Base-by-base conservation (phyloP, 1,140 invertebrate species). In the Manduca sexta region DNA sequence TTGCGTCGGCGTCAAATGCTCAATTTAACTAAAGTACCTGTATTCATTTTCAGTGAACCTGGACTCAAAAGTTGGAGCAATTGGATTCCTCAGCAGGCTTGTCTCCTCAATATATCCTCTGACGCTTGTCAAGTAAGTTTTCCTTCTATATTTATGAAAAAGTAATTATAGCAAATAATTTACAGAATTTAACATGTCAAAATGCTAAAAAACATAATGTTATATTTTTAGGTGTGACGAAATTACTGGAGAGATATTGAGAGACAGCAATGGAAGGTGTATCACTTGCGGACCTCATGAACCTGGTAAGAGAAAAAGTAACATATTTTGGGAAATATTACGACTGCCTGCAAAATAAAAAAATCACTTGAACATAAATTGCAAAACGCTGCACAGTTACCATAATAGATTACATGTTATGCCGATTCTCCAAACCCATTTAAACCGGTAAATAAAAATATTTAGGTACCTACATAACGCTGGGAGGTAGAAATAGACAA, bases 21-120 rank as follows among this genome's bases (percentile, higher is more conserved):
- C n/a, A n/a, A n/a, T n/a, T n/a, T n/a, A n/a, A n/a, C n/a, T n/a
- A n/a, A n/a, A n/a, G n/a, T n/a, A 3, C 21, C 4, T 2, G 0
- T 26, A 26, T 26, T 1, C 49, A 60, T 49, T 89, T 91, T 52
- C 83, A 97, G 96, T 98, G 2, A 98, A 98, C 72, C 88, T 93
- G 51, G 92, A 95, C 56, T 92, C 91, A 51, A 93, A 89, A 70
- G 87, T 94, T 2, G 97, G 97, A 15, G 93, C 96, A n/a, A 94
- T 97, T 49, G 97, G 97, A n/a, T 98, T 97, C 69, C 83, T 95
- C 1, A 95, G 94, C 12, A 80, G 89, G 29, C 90, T 92, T 47
- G 88, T 90, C 8, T 86, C 87, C 7, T 82, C 77, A 2, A 69
- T 93, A 6, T 93, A 93, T 66, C 93, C 93, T 2, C 89, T 94